A percentile compares a stretch with the other conserved stretches of the same genome.
phyloP scores from a whole-genome alignment of 2,113 vertebrate genomes.

The Myocastor coypus region DNA sequence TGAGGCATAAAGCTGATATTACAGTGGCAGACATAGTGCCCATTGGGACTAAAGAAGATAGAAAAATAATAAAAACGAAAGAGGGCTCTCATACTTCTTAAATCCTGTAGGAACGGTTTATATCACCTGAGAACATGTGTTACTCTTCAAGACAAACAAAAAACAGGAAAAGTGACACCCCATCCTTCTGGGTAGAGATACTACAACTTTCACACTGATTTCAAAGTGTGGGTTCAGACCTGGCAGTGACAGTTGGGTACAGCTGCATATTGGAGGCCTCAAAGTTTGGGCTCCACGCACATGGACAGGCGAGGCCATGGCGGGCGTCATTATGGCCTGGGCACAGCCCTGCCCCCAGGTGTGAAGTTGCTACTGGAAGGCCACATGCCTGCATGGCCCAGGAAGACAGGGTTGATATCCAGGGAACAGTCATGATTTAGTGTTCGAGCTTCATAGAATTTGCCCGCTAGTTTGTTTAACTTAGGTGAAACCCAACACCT shows the following conservation, averaged over 20 bases:
- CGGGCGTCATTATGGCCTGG: fast-evolving
- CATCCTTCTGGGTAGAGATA: fast-evolving
- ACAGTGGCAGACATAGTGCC: neutral
- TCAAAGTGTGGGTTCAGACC: neutral
- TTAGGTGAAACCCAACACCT: fast-evolving
- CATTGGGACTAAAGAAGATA: too few species aligned
- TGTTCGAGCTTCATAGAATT: neutral
- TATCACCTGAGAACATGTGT: neutral
- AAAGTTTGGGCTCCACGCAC: fast-evolving
- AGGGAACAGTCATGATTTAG: neutral
- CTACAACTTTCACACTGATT: neutral
- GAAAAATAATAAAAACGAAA: neutral
- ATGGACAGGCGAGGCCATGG: neutral
- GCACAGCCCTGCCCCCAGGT: fast-evolving
- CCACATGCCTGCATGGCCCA: too few species aligned
- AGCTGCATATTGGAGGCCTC: fast-evolving
- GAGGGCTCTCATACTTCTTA: neutral
- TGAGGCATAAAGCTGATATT: neutral
- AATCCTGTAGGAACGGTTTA: too few species aligned
- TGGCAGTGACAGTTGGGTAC: fast-evolving
- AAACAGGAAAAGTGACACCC: neutral
- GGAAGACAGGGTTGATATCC: fast-evolving
- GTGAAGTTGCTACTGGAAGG: fast-evolving
- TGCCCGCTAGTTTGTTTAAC: neutral
- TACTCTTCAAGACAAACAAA: neutral